Percentiles rank a stretch among this genome's conserved stretches.
Evolutionary conservation across 2,113 vertebrate genomes (phyloP).

Genomic region (Rattus rattus): DNA sequence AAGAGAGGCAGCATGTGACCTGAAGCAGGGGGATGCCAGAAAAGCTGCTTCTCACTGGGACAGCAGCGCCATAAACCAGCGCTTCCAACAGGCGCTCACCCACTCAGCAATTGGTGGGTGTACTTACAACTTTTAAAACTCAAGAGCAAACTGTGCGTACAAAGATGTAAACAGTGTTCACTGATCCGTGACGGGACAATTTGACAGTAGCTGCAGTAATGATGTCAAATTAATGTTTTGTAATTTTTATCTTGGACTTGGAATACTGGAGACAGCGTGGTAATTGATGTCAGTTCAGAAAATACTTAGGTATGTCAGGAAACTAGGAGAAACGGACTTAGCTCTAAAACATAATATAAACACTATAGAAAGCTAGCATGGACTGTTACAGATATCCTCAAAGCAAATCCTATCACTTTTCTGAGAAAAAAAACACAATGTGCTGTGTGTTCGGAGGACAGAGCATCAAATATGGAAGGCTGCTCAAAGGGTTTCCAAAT

Average conservation of each 20-base stretch:
- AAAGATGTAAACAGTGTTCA: conserved; percentile 17
- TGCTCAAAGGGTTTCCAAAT: conserved; percentile 64
- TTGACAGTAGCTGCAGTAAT: conserved; percentile 23
- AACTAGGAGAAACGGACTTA: conserved; percentile 39
- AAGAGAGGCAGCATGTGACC: background rate
- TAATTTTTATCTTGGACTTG: conserved; percentile 33
- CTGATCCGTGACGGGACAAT: background rate
- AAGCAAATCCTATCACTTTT: conserved; percentile 59
- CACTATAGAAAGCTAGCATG: conserved; percentile 30
- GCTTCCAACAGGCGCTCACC: background rate
- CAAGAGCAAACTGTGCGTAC: background rate
- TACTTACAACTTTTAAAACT: background rate
- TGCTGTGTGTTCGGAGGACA: conserved; percentile 46
- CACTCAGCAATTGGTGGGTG: background rate
- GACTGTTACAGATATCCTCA: conserved; percentile 36
- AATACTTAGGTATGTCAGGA: conserved; percentile 50
- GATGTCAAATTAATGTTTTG: conserved; percentile 22
- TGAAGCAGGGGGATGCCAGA: no score
- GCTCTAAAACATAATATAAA: conserved; percentile 54
- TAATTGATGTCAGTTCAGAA: conserved; percentile 40
- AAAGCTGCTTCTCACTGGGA: background rate
- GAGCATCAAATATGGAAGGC: conserved; percentile 68
- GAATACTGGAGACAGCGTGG: conserved; percentile 46
- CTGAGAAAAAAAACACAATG: conserved; percentile 53
- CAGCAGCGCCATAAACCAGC: background rate